Evolutionary conservation across 2,797 vertebrate species (phyloP), one percentile per base, ranked within the genome.

Genomic region (Caiman crocodilus): DNA sequence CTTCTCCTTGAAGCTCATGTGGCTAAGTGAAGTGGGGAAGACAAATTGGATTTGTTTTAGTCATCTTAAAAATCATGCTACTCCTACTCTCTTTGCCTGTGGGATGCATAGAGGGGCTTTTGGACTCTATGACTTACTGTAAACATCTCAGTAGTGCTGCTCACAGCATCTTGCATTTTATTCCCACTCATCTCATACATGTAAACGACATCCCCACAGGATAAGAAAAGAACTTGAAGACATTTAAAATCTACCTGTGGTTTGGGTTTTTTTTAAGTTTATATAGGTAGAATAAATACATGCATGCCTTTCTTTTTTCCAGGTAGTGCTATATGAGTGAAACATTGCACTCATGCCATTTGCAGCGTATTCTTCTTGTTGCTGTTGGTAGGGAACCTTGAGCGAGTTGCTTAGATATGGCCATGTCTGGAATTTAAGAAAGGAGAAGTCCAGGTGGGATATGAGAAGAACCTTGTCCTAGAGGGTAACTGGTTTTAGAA

Each of bases 1-100:
- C 56, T 42, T 16, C 26, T 93, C 9, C 69, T 93, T 81, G 77
- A 95, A 94, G 91, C 57, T 93, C 20, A 93, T 96, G 96, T 95
- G 69, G 14, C 30, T 89, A 85, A 96, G 71, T 84, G 79, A 95
- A 94, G 60, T 56, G 30, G 14, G 57, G 18, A 89, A 87, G 71
- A 56, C 26, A 63, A 79, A 89, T 84, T 69, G 58, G 55, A 15
- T 87, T 84, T 87, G 73, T 87, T 85, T 85, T n/a, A 80, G 10
- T 94, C 81, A 26, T 71, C 96, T 92, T 84, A 20, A 89, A 89
- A 88, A 90, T 32, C 25, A 2, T 23, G 7, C 92, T 86, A 83
- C 21, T 79, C 90, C 61, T 92, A 74, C 76, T 86, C 84, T n/a
- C 79, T 96, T 96, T 95, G 85, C 91, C 83, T 94, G 79, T 2